These are phyloP conservation scores for Allobates femoralis DNA, from an alignment of 2,797 vertebrate genomes.

Conservation along the genomic window DNA sequence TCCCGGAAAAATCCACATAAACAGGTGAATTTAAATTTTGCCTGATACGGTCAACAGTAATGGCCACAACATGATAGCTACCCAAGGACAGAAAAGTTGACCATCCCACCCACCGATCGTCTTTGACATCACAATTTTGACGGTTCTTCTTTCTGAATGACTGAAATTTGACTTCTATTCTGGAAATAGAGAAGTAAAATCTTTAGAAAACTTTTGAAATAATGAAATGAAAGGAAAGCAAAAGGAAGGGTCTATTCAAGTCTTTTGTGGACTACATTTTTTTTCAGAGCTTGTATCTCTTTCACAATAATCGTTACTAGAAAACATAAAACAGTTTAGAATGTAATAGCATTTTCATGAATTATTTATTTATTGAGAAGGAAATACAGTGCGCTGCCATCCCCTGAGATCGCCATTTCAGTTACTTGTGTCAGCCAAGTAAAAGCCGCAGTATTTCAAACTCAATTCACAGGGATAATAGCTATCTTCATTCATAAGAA, in stretches of 20 bases:
- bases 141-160: not conserved
- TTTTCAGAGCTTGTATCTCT: conserved; percentile 25
- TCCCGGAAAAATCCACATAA: too few species aligned
- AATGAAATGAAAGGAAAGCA: not conserved
- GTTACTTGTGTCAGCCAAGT: conserved; percentile 41
- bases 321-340: conserved; percentile 31
- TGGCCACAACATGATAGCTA: too few species aligned
- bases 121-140: not conserved
- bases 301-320: conserved; percentile 23
- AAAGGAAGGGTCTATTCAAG: not conserved
- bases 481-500: conserved; percentile 41
- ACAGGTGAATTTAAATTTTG: too few species aligned
- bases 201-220: conserved; percentile 17
- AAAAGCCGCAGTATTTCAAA: conserved; percentile 12
- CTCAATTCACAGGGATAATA: conserved; percentile 34
- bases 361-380: conserved; percentile 49
- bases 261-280: conserved; percentile 11
- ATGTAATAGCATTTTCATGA: conserved; percentile 34
- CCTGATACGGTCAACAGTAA: too few species aligned
- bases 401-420: conserved; percentile 37
- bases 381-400: conserved; percentile 16
- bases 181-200: not conserved
- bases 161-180: not conserved
- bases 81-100: too few species aligned
- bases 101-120: too few species aligned